Base-by-base conservation (phyloP, 1,140 invertebrate genomes). In the Microvelia longipes region DNA sequence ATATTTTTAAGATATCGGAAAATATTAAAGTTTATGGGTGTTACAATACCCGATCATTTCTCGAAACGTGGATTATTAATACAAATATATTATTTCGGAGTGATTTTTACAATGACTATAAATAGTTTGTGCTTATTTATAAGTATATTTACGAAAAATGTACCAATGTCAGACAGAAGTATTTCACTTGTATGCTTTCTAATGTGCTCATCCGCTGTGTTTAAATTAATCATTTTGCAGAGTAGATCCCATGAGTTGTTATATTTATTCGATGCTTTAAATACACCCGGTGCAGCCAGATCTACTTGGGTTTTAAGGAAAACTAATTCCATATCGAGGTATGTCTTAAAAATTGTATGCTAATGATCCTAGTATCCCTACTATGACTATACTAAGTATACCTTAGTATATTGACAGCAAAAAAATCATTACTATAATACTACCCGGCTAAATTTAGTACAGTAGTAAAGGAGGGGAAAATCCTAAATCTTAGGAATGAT, bases 221-320 rank as follows among this genome's bases (percentile, higher is more conserved):
- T 64, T 64, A 64, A 64, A 24, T 64, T 26, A 64, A 26, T 64
- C 66, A 29, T 67, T 13, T 27, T 67, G 14, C 66, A 67, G 66
- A 28, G 2, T 27, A 67, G 29, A 29, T 29, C 27, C 2, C 28
- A 29, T 15, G 66, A 67, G 61, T 63, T 71, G 26, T 5, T 28
- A 1, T 68, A 62, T 27, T 30, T 71, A 19, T 71, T 71, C 50
- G 61, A 68, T 14, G 67, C 25, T 15, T 27, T 71, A 24, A 35
- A 71, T 30, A 63, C 67, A 2, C 67, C 67, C 13, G 70, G 66
- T 2, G 70, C 70, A 30, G n/a, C 35, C 1, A 28, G 62, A 29
- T 71, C 70, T 2, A 71, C 70, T 11, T 19, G 13, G 1, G 29
- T 68, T 15, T 25, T 71, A 50, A 29, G 60, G 11, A 62, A 29